Evolutionary conservation across 2,797 vertebrate genomes (phyloP), one percentile per base, ranked within the genome.

Genomic region (Catostomus latipinnis): DNA sequence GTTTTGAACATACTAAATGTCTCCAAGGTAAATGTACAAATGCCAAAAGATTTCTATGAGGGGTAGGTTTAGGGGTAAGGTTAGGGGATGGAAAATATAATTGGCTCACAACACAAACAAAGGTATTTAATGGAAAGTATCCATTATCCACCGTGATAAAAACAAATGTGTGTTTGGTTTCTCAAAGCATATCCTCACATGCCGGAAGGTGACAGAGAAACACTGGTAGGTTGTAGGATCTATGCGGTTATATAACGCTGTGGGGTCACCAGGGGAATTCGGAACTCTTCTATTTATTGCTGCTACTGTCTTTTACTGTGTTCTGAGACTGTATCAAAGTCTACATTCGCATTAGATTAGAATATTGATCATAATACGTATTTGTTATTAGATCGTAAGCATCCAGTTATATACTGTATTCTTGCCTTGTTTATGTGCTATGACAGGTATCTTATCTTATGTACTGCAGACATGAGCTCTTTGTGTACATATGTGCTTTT

Each of bases 221-320:
- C 16, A 6, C 60, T 70, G 34, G 34, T 34, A 8, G 53, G 48
- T 81, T 81, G n/a, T 81, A 53, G 60, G 43, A 45, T 46, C 45
- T 60, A 74, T 67, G 45, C 48, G 54, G 54, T 66, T 46, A 49
- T 56, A 12, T 74, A 45, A 73, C 74, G 53, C 4, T 12, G 48
- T 66, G 13, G 48, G 18, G 70, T 79, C 78, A 63, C 81, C 67
- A 50, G 18, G 75, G 75, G 79, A 61, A 60, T 65, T 71, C 45
- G 66, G 13, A 63, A 49, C 66, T 10, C 45, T 22, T 34, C 48
- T 2, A 52, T 58, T 53, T 2, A 11, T 43, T 14, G 16, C 11
- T 14, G 58, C 11, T 10, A 52, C 48, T 45, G 16, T 1, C 8
- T 5, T 6, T 63, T 8, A 63, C 14, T 12, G 10, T 6, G 1